Base-by-base conservation (phyloP, 2,113 vertebrate species). In the Steatornis caripensis region DNA sequence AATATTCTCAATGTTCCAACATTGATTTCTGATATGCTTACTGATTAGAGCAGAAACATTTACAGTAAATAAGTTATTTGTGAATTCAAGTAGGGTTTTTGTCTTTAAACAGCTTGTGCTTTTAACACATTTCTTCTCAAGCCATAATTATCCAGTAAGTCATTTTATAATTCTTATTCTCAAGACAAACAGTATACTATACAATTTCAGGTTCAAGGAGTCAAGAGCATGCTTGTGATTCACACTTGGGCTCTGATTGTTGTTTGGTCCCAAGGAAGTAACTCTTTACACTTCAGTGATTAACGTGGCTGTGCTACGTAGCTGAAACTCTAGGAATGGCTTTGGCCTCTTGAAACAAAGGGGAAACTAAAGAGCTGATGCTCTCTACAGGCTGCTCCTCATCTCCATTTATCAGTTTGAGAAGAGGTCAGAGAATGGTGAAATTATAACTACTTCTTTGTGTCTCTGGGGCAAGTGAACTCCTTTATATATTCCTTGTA, bases 41-140 rank as follows among this genome's bases (percentile, higher is more conserved):
- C 66, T 43, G 92, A 93, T 79, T 90, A 90, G 68, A 92, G 79
- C 49, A 93, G 79, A 90, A 92, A 85, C 68, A 74, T 90, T 93
- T 86, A 37, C 54, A 86, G 58, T 95, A 96, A 94, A 77, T 87
- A 95, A 93, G 62, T 93, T 91, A 92, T 88, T 93, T 95, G 83
- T 90, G 66, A 94, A 93, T 94, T 96, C 62, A 80, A 77, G n/a
- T 87, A 61, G n/a, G 34, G 49, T 6, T 94, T 95, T 93, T 95
- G 75, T 95, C 82, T 96, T 95, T 72, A 91, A 94, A 95, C 79
- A 96, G 49, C 79, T 96, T 93, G 82, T 70, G 70, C 82, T 96
- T 95, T 94, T 88, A 91, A 93, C 75, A 88, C 85, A 74, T 90
- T 95, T 95, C 61, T 93, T 88, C 90, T 95, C 70, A 83, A 94